Evolutionary conservation across 37 sponge, comb jelly and placozoan species (phyloP).

Genomic region (Hormiphora californensis): DNA sequence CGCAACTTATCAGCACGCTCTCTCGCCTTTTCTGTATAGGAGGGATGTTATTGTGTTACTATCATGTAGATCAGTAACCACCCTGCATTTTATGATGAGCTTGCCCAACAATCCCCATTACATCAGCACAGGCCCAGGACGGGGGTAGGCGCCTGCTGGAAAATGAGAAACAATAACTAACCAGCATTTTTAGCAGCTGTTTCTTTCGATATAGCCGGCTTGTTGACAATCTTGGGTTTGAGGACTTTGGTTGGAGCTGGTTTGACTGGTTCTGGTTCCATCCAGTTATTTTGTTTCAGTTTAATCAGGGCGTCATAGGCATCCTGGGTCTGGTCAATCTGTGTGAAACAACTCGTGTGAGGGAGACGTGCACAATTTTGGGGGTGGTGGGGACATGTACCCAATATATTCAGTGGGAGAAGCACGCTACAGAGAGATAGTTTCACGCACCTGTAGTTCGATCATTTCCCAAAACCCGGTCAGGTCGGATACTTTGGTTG

Average conservation of each 20-base stretch:
- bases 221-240: slow-evolving; percentile 15
- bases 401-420: no score
- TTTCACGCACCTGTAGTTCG: slow-evolving; percentile 40
- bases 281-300: slow-evolving; percentile 31
- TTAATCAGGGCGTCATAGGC: neutral
- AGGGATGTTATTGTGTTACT: neutral
- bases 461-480: slow-evolving; percentile 52
- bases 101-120: neutral
- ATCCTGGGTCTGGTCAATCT: neutral
- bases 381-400: no score
- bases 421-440: no score
- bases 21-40: slow-evolving; percentile 8
- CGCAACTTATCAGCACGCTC: slow-evolving; percentile 4
- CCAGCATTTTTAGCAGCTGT: slow-evolving; percentile 4
- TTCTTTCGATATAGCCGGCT: neutral
- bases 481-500: slow-evolving; percentile 45
- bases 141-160: neutral
- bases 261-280: neutral
- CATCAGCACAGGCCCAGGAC: neutral
- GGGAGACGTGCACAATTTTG: no score
- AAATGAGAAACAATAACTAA: neutral
- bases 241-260: neutral
- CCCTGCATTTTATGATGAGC: neutral
- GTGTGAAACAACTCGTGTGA: no score
- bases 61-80: neutral